phyloP scores from a whole-genome alignment of 2,888 invertebrate species.

The Apamea monoglypha region DNA sequence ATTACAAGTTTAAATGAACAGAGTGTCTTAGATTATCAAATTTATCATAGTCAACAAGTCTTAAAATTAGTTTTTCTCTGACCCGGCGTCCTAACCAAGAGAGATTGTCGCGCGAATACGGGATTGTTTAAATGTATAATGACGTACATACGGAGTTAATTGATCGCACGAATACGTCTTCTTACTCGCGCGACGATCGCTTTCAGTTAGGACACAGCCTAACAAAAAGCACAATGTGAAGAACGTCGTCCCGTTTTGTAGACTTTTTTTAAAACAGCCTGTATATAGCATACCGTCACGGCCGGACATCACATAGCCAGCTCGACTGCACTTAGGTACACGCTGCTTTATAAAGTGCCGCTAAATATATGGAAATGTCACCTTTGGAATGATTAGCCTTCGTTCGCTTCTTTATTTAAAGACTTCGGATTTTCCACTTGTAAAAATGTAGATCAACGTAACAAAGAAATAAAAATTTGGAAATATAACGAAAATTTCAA shows the following conservation, averaged over 20 bases:
- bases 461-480: neutral
- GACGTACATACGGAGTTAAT: too few species aligned
- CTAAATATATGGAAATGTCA: constrained; percentile 12
- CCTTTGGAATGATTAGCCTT: neutral
- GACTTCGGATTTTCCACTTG: neutral
- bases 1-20: neutral
- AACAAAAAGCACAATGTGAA: neutral
- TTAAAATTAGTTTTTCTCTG: neutral
- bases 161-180: neutral
- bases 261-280: constrained; percentile 3
- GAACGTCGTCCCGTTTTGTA: neutral
- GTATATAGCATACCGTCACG: constrained; percentile 10
- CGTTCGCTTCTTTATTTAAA: neutral
- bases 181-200: neutral
- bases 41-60: neutral
- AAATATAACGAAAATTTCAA: neutral
- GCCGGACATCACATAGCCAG: constrained; percentile 39
- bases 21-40: neutral
- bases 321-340: constrained; percentile 19
- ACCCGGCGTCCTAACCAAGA: neutral
- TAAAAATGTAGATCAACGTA: neutral
- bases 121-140: too few species aligned
- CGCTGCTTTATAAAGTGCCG: constrained; percentile 14
- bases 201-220: neutral
- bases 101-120: too few species aligned